Base-by-base conservation (phyloP, 2,888 invertebrate species). In the Cryptocheilus praepositus region DNA sequence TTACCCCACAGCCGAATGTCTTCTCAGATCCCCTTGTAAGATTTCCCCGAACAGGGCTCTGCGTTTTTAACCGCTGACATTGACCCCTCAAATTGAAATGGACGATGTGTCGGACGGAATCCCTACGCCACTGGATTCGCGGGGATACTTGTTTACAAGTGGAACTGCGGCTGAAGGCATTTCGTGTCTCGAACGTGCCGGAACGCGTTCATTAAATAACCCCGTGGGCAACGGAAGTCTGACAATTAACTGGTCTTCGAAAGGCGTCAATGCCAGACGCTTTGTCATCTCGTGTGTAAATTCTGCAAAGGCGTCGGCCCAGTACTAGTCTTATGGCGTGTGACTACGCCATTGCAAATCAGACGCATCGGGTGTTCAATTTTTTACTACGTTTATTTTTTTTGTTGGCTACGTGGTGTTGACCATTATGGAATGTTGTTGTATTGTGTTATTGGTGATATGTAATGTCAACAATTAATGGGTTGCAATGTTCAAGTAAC, bases 191-290 rank as follows among this genome's bases (percentile, higher is more conserved):
- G 36, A 36, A 36, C 36, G 36, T 11, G 36, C 13, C 36, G 25
- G 45, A 19, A 44, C 13, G 25, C 55, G 28, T n/a, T 19, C 59
- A 15, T 21, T 64, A 64, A 64, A 58, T 58, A 64, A 64, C 54
- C 15, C 21, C 25, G 16, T 25, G 28, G 36, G 44, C 16, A 16
- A 19, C 56, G 21, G 61, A 7, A 49, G 64, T 56, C 60, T 58
- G 57, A 64, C 69, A 71, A 76, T 69, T 60, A 67, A 62, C 65
- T 60, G 66, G 59, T 56, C 58, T 25, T 43, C 70, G 71, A 64
- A 45, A 64, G 19, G 18, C 49, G 53, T 76, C 76, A 69, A 19
- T 71, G 54, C 63, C 76, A 76, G 71, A 64, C 65, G 67, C 56
- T 55, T 62, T 51, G 55, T 55, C 55, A 43, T 43, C 13, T 13